Percentiles rank a stretch among this genome's conserved stretches.
Conservation (phyloP, 2,113 vertebrate genomes). For the Anguilla rostrata region DNA sequence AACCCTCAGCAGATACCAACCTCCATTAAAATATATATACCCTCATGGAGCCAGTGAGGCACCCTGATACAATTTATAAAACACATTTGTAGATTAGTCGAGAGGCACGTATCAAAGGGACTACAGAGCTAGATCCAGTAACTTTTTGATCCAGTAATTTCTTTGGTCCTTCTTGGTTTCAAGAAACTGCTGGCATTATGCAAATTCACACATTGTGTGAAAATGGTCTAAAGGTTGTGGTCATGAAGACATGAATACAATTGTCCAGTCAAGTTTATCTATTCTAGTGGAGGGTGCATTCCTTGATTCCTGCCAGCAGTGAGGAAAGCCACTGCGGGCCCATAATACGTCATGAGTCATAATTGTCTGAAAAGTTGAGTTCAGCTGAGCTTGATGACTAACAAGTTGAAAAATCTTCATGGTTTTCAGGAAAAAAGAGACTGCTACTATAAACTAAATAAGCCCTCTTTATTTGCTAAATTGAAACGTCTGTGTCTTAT, state of each 20-base stretch:
- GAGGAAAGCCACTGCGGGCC: neutral
- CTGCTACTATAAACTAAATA: neutral
- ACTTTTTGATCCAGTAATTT: neutral
- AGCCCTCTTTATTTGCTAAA: neutral
- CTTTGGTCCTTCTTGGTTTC: neutral
- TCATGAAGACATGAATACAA: too few relatives aligned
- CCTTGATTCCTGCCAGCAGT: neutral
- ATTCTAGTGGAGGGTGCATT: neutral
- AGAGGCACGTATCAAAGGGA: neutral
- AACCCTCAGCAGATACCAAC: neutral
- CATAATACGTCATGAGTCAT: neutral
- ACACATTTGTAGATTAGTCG: neutral
- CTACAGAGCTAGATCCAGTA: neutral
- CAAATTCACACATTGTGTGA: neutral
- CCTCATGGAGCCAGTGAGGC: neutral
- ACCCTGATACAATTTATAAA: constrained; percentile 8
- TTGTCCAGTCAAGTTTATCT: neutral
- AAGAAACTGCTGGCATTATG: neutral
- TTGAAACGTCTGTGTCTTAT: neutral
- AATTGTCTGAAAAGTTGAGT: neutral
- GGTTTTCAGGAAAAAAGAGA: neutral
- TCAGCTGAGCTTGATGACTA: neutral
- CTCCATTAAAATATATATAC: constrained; percentile 9
- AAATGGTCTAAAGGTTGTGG: too few relatives aligned
- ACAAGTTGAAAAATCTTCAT: neutral